Percentiles rank a stretch among this genome's conserved stretches.
Conservation (phyloP, 2,888 invertebrate genomes). For the Apodemia zela region DNA sequence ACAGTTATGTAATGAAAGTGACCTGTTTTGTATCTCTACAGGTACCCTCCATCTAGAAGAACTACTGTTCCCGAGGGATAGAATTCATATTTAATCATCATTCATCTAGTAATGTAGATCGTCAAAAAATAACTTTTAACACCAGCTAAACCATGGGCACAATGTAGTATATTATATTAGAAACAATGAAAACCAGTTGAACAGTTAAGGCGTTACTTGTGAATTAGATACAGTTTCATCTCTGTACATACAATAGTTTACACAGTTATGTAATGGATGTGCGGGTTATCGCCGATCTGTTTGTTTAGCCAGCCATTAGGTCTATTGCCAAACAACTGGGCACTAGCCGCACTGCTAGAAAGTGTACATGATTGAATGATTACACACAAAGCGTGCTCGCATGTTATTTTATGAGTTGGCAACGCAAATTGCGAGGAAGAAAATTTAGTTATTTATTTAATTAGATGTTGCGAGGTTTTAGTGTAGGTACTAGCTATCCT, state of each 20-base stretch:
- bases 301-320: slow-evolving; percentile 23
- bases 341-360: neutral
- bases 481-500: no score
- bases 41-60: no score
- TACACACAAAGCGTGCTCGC: neutral
- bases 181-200: neutral
- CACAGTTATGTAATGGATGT: slow-evolving; percentile 28
- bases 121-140: no score
- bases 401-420: neutral
- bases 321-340: slow-evolving; percentile 19
- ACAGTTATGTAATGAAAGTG: no score
- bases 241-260: slow-evolving; percentile 30
- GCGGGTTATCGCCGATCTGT: slow-evolving; percentile 25
- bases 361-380: slow-evolving; percentile 3
- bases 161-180: neutral
- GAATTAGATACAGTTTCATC: slow-evolving; percentile 30
- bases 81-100: no score
- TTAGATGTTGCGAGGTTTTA: neutral
- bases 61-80: no score
- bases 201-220: slow-evolving; percentile 24
- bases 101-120: no score
- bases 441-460: neutral
- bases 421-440: neutral
- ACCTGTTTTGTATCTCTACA: no score
- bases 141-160: no score